A percentile compares a stretch with the other conserved stretches of the same genome.
Conservation (phyloP, 2,113 vertebrate genomes). For the Bos javanicus region DNA sequence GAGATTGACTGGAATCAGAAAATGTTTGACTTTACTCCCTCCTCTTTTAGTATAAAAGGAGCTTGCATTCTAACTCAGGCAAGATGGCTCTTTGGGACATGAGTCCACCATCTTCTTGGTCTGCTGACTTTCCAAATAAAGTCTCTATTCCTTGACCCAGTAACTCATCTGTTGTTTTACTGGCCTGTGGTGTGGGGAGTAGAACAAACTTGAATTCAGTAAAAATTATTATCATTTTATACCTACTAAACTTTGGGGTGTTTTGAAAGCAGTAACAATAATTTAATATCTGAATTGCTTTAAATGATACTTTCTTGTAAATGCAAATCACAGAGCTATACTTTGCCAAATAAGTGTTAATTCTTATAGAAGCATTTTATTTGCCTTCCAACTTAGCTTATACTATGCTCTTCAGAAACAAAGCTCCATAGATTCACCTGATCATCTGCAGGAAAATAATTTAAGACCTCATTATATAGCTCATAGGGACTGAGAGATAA, state of each 20-base stretch:
- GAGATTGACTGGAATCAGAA: neutral
- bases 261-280: neutral
- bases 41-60: neutral
- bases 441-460: neutral
- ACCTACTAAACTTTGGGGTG: neutral
- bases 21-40: neutral
- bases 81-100: neutral
- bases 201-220: neutral
- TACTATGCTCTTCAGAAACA: neutral
- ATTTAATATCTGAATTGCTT: neutral
- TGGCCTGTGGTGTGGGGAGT: neutral
- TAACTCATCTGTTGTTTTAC: neutral
- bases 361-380: constrained; percentile 23
- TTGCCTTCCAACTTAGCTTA: constrained; percentile 18
- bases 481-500: neutral
- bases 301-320: neutral
- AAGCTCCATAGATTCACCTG: neutral
- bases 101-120: neutral
- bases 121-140: neutral
- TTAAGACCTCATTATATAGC: neutral
- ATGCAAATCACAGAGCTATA: neutral
- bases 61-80: neutral
- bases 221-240: neutral
- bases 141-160: neutral
- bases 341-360: constrained; percentile 11